A percentile compares a stretch with the other conserved stretches of the same genome.
Evolutionary conservation across 2,113 vertebrate genomes (phyloP).

Genomic region (Brachyhypopomus gauderio): DNA sequence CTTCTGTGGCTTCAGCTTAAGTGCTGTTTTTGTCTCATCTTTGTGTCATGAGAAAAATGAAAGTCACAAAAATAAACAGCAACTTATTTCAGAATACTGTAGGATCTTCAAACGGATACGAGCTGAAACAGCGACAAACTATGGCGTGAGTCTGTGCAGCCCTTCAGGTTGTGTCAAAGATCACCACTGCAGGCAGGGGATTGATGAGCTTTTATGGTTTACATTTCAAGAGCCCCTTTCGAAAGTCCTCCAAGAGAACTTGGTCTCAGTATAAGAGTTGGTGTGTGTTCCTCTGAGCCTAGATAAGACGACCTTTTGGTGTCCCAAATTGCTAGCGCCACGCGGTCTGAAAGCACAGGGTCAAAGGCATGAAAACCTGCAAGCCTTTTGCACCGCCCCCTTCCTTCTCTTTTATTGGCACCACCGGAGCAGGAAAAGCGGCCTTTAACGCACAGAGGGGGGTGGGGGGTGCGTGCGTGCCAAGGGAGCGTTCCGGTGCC

Average conservation of each 20-base stretch:
- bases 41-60: no score
- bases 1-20: no score
- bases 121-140: neutral
- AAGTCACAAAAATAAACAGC: neutral
- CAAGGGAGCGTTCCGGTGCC: slow-evolving; percentile 52
- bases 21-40: no score
- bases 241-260: neutral
- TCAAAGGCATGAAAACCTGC: slow-evolving; percentile 15
- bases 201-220: neutral
- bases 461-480: slow-evolving; percentile 31
- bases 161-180: slow-evolving; percentile 5
- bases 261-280: neutral
- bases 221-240: neutral
- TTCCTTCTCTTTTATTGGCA: slow-evolving; percentile 27
- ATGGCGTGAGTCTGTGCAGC: neutral
- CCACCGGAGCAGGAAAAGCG: slow-evolving; percentile 17
- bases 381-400: neutral
- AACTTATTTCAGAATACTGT: no score
- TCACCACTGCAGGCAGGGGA: neutral
- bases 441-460: slow-evolving; percentile 2
- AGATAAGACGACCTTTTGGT: neutral
- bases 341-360: neutral
- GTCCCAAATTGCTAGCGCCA: slow-evolving; percentile 2
- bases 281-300: neutral
- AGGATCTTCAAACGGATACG: neutral